Evolutionary conservation across 2,888 invertebrate species (phyloP), one percentile per base, ranked within the genome.

Genomic region (Folsomia candida): DNA sequence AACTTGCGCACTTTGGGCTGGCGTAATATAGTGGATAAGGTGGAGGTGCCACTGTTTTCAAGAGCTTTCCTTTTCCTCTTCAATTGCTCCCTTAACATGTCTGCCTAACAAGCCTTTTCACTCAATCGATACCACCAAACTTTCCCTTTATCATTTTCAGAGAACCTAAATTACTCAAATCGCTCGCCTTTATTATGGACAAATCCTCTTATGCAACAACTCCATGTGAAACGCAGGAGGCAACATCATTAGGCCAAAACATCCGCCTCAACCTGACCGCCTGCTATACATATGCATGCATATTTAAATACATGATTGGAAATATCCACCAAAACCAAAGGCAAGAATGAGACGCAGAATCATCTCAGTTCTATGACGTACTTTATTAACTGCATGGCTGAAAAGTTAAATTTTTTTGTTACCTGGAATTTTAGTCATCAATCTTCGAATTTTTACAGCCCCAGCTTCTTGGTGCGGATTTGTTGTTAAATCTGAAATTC

Each of bases 1-100:
- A 77, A 76, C 76, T 78, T 78, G 77, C 77, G 77, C 77, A 78
- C 77, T 76, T 68, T 26, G 67, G 67, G 69, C 72, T 57, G 14
- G 14, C 4, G 37, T 37, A 37, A 37, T 37, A 37, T 37, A n/a
- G n/a, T n/a, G n/a, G 27, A 64, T 28, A 27, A 37, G 27, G 14
- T 24, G 20, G 63, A 71, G 68, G 73, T 74, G 72, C 69, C 65
- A 76, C 68, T 78, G 74, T 76, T 77, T 77, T 76, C 74, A 75
- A 75, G 70, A 78, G 74, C 74, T 74, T 74, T 75, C 61, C 57
- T 54, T 63, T 69, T 69, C 60, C 61, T 64, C 68, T 51, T 67
- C 59, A 67, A 51, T 69, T 64, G 27, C 68, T 27, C 51, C 64
- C n/a, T 71, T 68, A 70, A 73, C 68, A 69, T 69, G 61, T 59